Conservation (phyloP, 2,797 vertebrate species). For the Eulemur coronatus region DNA sequence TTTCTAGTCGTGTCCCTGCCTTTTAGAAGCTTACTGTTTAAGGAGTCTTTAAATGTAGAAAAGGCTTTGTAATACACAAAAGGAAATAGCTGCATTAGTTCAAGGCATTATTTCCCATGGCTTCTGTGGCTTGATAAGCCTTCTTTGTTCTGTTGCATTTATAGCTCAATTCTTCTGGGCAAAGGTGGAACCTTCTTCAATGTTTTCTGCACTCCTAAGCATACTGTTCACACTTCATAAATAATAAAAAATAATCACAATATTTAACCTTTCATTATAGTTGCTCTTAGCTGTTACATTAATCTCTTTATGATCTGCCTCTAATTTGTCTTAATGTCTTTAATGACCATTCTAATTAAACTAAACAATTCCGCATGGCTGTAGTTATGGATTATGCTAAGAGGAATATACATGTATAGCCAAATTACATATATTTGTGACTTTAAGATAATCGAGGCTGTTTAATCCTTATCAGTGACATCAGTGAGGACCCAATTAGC, state of each 20-base stretch:
- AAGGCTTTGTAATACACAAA: neutral
- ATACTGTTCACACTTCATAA: neutral
- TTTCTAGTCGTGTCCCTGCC: neutral
- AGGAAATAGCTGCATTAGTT: neutral
- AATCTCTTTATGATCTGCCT: neutral
- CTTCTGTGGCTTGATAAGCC: neutral
- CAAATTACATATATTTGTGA: constrained; percentile 73
- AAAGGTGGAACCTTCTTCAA: neutral
- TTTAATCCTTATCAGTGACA: constrained; percentile 84
- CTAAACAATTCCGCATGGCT: constrained; percentile 38
- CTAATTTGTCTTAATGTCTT: constrained; percentile 46
- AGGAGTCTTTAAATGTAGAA: neutral
- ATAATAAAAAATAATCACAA: neutral
- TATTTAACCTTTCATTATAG: constrained; percentile 42
- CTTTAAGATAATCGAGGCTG: constrained; percentile 73
- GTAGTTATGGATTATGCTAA: constrained; percentile 44
- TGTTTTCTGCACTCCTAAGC: neutral
- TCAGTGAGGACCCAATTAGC: constrained; percentile 85
- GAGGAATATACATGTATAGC: constrained; percentile 42
- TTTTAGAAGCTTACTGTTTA: neutral
- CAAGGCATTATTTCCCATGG: neutral
- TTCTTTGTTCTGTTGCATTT: neutral
- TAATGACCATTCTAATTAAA: constrained; percentile 36
- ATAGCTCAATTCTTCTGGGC: neutral
- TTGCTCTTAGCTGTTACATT: neutral